phyloP scores from a whole-genome alignment of 2,113 vertebrate species.

The Gopherus evgoodei region DNA sequence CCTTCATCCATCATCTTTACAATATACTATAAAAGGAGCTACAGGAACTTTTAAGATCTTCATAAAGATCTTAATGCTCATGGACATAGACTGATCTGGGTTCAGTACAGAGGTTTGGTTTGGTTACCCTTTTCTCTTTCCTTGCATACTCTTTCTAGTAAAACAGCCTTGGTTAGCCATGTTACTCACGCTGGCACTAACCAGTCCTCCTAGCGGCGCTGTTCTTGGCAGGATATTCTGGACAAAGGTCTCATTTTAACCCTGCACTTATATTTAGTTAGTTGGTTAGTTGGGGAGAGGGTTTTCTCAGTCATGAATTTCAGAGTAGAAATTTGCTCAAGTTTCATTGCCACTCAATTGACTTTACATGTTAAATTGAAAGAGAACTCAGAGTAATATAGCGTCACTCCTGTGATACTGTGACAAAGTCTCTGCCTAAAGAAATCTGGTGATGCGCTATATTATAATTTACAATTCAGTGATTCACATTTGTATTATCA shows the following conservation, averaged over 20 bases:
- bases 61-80: not conserved
- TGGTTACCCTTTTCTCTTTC: not conserved
- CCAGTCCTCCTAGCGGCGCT: not conserved
- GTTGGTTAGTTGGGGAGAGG: not conserved
- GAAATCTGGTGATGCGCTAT: conserved; percentile 51
- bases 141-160: not conserved
- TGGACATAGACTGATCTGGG: not conserved
- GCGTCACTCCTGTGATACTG: conserved; percentile 38
- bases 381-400: conserved; percentile 23
- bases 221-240: not conserved
- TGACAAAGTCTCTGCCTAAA: conserved; percentile 38
- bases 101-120: not conserved
- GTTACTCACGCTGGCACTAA: not conserved
- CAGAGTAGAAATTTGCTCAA: not conserved
- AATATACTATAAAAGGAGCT: conserved; percentile 1
- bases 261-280: accelerated
- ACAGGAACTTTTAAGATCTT: conserved; percentile 23
- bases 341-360: not conserved
- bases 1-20: not conserved
- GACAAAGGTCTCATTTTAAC: not conserved
- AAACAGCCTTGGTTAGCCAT: not conserved
- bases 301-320: conserved; percentile 18
- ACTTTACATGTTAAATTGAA: conserved; percentile 37
- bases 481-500: conserved; percentile 67
- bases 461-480: conserved; percentile 68